These are phyloP conservation scores for Peribatodes rhomboidaria DNA, from an alignment of 2,888 invertebrate genomes.

Conservation along the genomic window DNA sequence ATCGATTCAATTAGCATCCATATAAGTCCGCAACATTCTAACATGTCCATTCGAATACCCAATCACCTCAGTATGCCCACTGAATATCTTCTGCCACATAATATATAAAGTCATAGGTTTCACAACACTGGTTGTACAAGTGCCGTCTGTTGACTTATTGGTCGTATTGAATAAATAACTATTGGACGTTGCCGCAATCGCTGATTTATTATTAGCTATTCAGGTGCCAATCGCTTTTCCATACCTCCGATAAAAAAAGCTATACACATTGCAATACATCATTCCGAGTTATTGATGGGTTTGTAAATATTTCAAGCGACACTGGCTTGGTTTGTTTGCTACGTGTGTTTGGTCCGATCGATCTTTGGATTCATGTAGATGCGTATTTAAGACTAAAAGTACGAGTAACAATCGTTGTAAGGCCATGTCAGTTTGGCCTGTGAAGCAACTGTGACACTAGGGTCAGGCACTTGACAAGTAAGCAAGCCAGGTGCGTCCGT, in stretches of 20 bases:
- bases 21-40: not conserved
- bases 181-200: conserved; percentile 32
- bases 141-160: conserved; percentile 38
- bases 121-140: conserved; percentile 37
- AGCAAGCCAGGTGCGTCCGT: conserved; percentile 40
- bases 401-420: not conserved
- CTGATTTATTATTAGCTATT: conserved; percentile 31
- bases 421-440: not conserved
- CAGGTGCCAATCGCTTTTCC: conserved; percentile 12
- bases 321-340: conserved; percentile 5
- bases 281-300: not conserved
- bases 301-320: conserved; percentile 14
- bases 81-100: conserved; percentile 25
- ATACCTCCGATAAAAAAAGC: not conserved
- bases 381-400: not conserved
- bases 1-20: not conserved
- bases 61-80: conserved; percentile 1
- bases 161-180: conserved; percentile 31
- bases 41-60: conserved; percentile 2
- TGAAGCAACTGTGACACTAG: not conserved
- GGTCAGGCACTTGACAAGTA: not conserved
- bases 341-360: not conserved
- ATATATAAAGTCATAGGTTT: conserved; percentile 30
- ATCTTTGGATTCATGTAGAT: not conserved
- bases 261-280: conserved; percentile 4